Evolutionary conservation across 1,140 invertebrate species (phyloP), one percentile per base, ranked within the genome.

Genomic region (Ditylenchus dipsaci): DNA sequence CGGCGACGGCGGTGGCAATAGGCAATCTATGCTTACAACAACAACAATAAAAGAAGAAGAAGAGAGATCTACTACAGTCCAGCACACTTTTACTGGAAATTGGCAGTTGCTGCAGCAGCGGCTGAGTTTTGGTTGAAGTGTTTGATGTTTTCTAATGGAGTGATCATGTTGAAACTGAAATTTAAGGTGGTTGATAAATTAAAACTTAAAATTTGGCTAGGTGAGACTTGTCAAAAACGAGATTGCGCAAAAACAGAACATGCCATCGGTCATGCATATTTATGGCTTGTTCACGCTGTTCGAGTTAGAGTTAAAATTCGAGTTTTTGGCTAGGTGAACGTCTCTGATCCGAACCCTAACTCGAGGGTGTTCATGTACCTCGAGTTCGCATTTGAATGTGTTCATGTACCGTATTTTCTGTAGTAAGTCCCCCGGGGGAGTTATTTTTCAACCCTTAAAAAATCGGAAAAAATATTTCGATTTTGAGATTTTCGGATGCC

Each of bases 151-250:
- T 81, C 79, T 56, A 81, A 53, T 38, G 79, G 79, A 0, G 79
- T 81, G 61, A 81, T 82, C 79, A 81, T 81, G 70, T 81, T 81
- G 77, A 81, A 81, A 5, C 81, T 75, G 57, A 21, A 74, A 61
- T 70, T 8, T 43, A 67, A n/a, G 27, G 29, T 23, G 21, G 13
- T 56, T 56, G 58, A 15, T 59, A 59, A 47, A 47, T 15, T 47
- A 47, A 47, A 47, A 47, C 15, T 47, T 47, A n/a, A n/a, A n/a
- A n/a, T n/a, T n/a, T n/a, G n/a, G n/a, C n/a, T n/a, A n/a, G n/a
- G n/a, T n/a, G n/a, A n/a, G n/a, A n/a, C n/a, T n/a, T n/a, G n/a
- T n/a, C n/a, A n/a, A n/a, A n/a, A n/a, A n/a, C n/a, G n/a, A 47
- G 21, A 47, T 21, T 15, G 21, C 21, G 21, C 15, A 47, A 47